Percentiles rank a stretch among this genome's conserved stretches.
Evolutionary conservation across 2,113 vertebrate species (phyloP).

Genomic region (Myiopsitta monachus): DNA sequence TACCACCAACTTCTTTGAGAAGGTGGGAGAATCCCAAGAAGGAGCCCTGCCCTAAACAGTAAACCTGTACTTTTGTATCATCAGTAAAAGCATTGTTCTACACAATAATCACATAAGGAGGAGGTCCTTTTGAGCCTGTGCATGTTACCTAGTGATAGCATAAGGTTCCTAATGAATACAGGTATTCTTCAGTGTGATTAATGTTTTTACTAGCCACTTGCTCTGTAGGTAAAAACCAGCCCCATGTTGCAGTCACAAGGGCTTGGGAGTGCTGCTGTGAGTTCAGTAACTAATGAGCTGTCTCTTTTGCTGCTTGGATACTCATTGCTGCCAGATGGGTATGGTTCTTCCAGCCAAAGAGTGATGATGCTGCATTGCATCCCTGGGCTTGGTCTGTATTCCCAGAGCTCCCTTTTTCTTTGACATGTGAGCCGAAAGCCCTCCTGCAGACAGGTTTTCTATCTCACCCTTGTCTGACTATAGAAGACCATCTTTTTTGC

Average conservation of each 20-base stretch:
- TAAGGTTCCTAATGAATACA: not conserved
- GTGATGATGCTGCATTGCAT: not conserved
- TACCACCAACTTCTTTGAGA: not conserved
- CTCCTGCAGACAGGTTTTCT: not conserved
- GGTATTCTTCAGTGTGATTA: not conserved
- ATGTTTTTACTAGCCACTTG: not conserved
- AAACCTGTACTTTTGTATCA: not conserved
- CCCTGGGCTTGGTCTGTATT: not conserved
- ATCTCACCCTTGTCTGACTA: not conserved
- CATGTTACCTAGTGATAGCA: not conserved
- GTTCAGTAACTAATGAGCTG: not conserved
- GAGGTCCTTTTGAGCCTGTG: not conserved
- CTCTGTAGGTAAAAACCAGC: not conserved
- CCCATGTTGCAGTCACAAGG: rapidly evolving
- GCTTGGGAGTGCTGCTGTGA: not conserved
- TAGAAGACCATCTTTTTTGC: not conserved
- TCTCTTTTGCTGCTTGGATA: not conserved
- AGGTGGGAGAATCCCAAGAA: not conserved
- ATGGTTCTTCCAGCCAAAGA: not conserved
- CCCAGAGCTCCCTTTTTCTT: not conserved
- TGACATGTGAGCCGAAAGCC: not conserved
- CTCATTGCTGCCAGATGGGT: not conserved
- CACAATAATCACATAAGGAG: not conserved
- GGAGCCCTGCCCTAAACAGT: not conserved
- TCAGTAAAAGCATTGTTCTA: not conserved